Evolutionary conservation across 2,113 vertebrate species (phyloP), one percentile per base, ranked within the genome.

Genomic region (Pseudois nayaur): DNA sequence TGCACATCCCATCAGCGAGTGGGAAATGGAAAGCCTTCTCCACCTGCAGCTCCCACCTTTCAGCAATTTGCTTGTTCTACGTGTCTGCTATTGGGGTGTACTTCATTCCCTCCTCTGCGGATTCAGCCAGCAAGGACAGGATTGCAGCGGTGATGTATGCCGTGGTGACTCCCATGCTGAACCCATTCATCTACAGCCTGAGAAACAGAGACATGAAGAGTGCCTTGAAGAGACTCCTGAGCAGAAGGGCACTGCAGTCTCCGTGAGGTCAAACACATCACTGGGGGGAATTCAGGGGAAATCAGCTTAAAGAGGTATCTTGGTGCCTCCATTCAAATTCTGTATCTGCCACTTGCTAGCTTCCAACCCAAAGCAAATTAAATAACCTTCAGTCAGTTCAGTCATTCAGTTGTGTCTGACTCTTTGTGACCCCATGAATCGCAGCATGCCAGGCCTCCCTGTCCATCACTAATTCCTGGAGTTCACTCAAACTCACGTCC

Each of bases 21-120:
- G 97, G 96, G 6, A 97, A 96, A 64, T 96, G 94, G 83, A 98
- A 97, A 36, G 87, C 97, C 52, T 98, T 98, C 91, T 98, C 98
- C 45, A 98, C 98, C 25, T 98, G 98, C 3, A 83, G 97, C n/a
- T 97, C 98, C 48, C 98, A 98, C 52, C 88, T 98, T 76, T 87
- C 93, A 8, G 96, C 96, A 1, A 96, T 98, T 40, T 89, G 87
- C 23, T 59, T 98, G 57, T 98, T 98, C 87, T 97, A 97, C 3
- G 82, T 92, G 29, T 98, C 98, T 52, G 96, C 97, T 59, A 94
- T 97, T 33, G 95, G 93, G 31, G 97, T 98, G 19, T 98, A 98
- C 60, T 98, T 98, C 92, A 54, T 97, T 81, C 97, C 97, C 31
- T 89, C 95, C 19, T 79, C 89, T 17, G 87, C 40, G 1, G 95